These are phyloP conservation scores for Hirundo rustica DNA, from an alignment of 2,797 vertebrate species.

Conservation along the genomic window DNA sequence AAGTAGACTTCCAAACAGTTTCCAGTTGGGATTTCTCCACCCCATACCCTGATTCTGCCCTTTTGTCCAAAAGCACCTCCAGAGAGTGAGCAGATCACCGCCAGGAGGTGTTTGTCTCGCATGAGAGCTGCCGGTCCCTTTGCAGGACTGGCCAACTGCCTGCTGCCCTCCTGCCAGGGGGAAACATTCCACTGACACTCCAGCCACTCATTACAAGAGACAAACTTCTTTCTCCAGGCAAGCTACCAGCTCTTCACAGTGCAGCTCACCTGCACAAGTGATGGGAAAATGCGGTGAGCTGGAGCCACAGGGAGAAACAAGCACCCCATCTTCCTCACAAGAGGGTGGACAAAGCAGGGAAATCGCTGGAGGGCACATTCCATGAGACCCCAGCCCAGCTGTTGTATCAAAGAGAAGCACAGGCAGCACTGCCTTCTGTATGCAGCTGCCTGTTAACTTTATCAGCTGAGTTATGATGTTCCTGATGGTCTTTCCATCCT, in stretches of 20 bases:
- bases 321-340: fast-evolving
- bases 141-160: not conserved
- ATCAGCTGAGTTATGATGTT: not conserved
- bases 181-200: fast-evolving
- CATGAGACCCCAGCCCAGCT: not conserved
- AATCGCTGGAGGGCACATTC: not conserved
- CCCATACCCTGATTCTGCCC: not conserved
- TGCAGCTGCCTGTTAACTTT: not conserved
- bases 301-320: not conserved
- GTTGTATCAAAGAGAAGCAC: not conserved
- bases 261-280: not conserved
- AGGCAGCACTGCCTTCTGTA: not conserved
- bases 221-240: not conserved
- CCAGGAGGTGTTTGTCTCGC: not conserved
- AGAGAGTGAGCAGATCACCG: fast-evolving
- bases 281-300: fast-evolving
- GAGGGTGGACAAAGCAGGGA: not conserved
- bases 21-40: not conserved
- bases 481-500: not conserved
- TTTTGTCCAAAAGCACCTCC: not conserved
- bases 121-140: fast-evolving
- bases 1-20: not conserved
- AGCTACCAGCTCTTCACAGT: not conserved
- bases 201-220: fast-evolving
- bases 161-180: not conserved